A percentile compares a stretch with the other conserved stretches of the same genome.
Conservation (phyloP, 1,140 invertebrate genomes). For the Euwallacea fornicatus region DNA sequence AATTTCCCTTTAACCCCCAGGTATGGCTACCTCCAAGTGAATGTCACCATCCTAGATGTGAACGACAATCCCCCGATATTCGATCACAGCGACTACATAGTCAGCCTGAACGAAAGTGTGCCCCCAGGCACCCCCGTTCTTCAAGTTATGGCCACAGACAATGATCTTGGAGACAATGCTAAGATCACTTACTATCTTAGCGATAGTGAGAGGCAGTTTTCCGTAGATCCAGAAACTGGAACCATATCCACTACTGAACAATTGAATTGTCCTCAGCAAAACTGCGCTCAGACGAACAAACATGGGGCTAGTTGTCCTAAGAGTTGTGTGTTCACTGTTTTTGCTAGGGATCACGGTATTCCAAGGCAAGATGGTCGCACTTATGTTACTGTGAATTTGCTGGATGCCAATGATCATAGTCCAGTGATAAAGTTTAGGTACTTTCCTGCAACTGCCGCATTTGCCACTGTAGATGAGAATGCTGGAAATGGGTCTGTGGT, state of each 20-base stretch:
- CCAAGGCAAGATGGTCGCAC: slow-evolving; percentile 89
- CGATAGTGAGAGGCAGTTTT: slow-evolving; percentile 82
- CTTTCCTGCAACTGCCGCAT: slow-evolving; percentile 77
- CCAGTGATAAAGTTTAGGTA: slow-evolving; percentile 89
- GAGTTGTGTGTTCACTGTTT: slow-evolving; percentile 92
- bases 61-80: slow-evolving; percentile 96
- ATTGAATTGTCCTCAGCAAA: slow-evolving; percentile 77
- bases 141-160: slow-evolving; percentile 89
- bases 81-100: slow-evolving; percentile 89
- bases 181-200: slow-evolving; percentile 87
- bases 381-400: slow-evolving; percentile 90
- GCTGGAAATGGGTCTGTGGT: slow-evolving; percentile 86
- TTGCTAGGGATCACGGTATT: slow-evolving; percentile 88
- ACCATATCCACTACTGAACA: slow-evolving; percentile 79
- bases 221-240: slow-evolving; percentile 85
- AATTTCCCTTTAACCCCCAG: slow-evolving; percentile 46
- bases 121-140: slow-evolving; percentile 83
- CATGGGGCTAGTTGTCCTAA: slow-evolving; percentile 71
- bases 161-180: slow-evolving; percentile 90
- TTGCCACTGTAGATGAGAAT: slow-evolving; percentile 92
- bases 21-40: slow-evolving; percentile 84
- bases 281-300: slow-evolving; percentile 56
- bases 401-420: slow-evolving; percentile 94
- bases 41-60: slow-evolving; percentile 87
- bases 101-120: slow-evolving; percentile 89